Base-by-base conservation (phyloP, 2,797 vertebrate species). In the Chromobotia macracanthus region DNA sequence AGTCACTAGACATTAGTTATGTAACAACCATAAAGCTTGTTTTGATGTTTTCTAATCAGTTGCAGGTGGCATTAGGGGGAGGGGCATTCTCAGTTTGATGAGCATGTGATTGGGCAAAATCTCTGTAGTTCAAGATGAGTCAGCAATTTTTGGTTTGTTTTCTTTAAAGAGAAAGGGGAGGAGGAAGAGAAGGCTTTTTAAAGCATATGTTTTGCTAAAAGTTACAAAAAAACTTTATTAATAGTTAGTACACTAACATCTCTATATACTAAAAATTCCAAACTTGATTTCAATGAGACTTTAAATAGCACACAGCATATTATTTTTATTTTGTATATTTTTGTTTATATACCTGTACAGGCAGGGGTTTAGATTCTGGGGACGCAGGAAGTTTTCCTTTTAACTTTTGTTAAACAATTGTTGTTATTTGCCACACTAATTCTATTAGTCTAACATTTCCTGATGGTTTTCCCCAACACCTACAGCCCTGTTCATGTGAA, bases 401-500 rank as follows among this genome's bases (percentile, higher is more conserved):
- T 16, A 63, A 48, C 60, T 75, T 65, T 51, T 12, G 9, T 64
- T 5, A 64, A 10, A 19, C 15, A 21, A 10, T 15, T 16, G 35
- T 38, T 25, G 19, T 66, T n/a, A n/a, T n/a, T n/a, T n/a, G n/a
- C n/a, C n/a, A n/a, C n/a, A n/a, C n/a, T n/a, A n/a, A n/a, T n/a
- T n/a, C n/a, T n/a, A n/a, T n/a, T n/a, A n/a, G n/a, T n/a, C n/a
- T 53, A 1, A 61, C 55, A 70, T 9, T 46, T 77, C n/a, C 56
- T 38, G 55, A 38, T 31, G 19, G 18, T 61, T 51, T 25, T 56
- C 53, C 23, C 28, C 53, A 61, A 41, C 25, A 69, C 9, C 38
- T 61, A 18, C 13, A 11, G 70, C 75, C 79, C 11, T 9, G 5
- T 73, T 18, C 1, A 1, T 72, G 61, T 38, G 61, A 65, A 61